A percentile compares a stretch with the other conserved stretches of the same genome.
Evolutionary conservation across 2,113 vertebrate genomes (phyloP).

Genomic region (Xyrauchen texanus): DNA sequence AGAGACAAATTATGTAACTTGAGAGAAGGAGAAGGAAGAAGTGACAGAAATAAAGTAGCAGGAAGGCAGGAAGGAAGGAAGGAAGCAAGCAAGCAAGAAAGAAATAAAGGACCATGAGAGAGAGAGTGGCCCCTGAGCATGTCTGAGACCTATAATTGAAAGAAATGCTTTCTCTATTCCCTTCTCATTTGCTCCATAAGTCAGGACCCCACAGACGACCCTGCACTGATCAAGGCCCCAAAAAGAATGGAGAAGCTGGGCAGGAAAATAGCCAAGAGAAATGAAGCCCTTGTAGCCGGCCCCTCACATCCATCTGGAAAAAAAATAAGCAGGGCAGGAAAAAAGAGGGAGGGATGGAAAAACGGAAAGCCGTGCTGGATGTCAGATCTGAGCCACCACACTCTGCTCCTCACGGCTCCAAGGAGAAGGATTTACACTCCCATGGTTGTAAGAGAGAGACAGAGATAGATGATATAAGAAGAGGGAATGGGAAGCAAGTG

Average conservation of each 20-base stretch:
- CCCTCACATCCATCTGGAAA: conserved; percentile 34
- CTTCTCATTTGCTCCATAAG: conserved; percentile 30
- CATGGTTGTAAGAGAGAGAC: conserved; percentile 61
- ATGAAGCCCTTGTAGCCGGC: conserved; percentile 60
- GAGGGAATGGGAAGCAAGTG: neutral
- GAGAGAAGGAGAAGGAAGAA: neutral
- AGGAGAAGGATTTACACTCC: conserved; percentile 76
- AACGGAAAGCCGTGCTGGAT: conserved; percentile 68
- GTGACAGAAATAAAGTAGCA: neutral
- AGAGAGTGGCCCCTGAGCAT: neutral
- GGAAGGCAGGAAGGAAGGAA: neutral
- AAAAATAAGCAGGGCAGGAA: conserved; percentile 43
- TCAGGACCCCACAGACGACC: conserved; percentile 25
- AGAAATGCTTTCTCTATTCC: conserved; percentile 13
- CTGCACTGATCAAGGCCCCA: conserved; percentile 10
- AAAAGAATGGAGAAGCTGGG: conserved; percentile 37
- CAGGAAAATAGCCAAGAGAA: conserved; percentile 47
- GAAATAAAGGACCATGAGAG: neutral
- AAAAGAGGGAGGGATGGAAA: conserved; percentile 52
- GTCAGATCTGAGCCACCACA: conserved; percentile 70
- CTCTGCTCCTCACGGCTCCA: conserved; percentile 72
- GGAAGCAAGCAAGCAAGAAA: neutral
- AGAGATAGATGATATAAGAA: conserved; percentile 47
- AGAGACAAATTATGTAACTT: too few relatives aligned
- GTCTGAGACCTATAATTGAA: conserved; percentile 30